Evolutionary conservation across 2,797 vertebrate species (phyloP).

Genomic region (Psittacula echo): DNA sequence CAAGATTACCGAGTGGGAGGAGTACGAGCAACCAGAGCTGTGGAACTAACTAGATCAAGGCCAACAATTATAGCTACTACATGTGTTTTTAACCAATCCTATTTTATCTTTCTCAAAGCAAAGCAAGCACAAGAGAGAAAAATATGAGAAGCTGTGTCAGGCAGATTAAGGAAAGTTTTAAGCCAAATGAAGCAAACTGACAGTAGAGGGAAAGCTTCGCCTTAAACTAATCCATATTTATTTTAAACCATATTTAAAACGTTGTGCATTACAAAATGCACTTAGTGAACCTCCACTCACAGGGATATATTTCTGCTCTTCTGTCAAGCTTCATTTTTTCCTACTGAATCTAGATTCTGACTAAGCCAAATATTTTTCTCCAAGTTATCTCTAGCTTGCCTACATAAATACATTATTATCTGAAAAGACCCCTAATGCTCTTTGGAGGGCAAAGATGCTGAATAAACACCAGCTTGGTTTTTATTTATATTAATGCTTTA

Average conservation of each 20-base stretch:
- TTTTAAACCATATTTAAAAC: neutral
- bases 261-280: neutral
- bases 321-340: neutral
- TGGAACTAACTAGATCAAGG: rapidly evolving
- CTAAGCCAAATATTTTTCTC: neutral
- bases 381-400: neutral
- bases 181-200: neutral
- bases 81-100: neutral
- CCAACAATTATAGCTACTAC: rapidly evolving
- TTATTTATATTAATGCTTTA: conserved; percentile 42
- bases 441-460: neutral
- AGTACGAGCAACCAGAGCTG: neutral
- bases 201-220: neutral
- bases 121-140: neutral
- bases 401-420: neutral
- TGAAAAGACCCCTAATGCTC: neutral
- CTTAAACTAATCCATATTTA: neutral
- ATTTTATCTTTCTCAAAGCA: neutral
- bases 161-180: neutral
- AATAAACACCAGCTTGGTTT: conserved; percentile 40
- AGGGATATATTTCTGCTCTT: neutral
- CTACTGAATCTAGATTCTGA: neutral
- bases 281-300: neutral
- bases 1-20: neutral
- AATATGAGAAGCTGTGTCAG: neutral